Conservation (phyloP, 2,113 vertebrate species). For the Odocoileus hemionus region DNA sequence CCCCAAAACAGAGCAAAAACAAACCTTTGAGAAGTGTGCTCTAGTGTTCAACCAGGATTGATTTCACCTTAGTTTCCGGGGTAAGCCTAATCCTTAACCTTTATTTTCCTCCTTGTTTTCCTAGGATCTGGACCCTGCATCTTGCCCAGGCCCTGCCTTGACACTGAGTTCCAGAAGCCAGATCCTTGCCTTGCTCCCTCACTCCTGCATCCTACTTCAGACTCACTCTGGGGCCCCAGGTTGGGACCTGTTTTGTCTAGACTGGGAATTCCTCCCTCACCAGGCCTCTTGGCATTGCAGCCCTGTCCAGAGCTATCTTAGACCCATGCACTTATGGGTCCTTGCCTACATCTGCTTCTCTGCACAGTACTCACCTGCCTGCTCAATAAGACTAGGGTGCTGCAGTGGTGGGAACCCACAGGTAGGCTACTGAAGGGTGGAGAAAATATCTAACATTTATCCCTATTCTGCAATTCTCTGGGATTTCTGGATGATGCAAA, state of each 20-base stretch:
- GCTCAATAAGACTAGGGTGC: neutral
- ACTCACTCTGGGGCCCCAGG: neutral
- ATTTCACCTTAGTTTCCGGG: neutral
- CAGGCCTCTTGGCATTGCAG: neutral
- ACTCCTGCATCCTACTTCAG: neutral
- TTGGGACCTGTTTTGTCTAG: neutral
- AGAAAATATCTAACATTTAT: neutral
- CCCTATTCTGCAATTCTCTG: neutral
- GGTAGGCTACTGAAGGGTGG: neutral
- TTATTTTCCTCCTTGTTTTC: neutral
- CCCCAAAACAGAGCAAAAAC: neutral
- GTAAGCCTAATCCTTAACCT: neutral
- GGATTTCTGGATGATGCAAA: neutral
- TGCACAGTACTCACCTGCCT: neutral
- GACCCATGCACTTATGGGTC: neutral
- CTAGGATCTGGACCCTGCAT: neutral
- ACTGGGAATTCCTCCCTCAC: neutral
- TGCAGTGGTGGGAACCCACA: neutral
- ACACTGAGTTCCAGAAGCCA: neutral
- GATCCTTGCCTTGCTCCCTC: neutral
- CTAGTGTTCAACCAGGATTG: neutral
- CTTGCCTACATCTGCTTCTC: neutral
- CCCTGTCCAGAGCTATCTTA: neutral
- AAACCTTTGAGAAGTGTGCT: neutral
- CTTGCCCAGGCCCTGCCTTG: neutral